phyloP scores from a whole-genome alignment of 2,797 vertebrate species.

The Hoplostethus mediterraneus region DNA sequence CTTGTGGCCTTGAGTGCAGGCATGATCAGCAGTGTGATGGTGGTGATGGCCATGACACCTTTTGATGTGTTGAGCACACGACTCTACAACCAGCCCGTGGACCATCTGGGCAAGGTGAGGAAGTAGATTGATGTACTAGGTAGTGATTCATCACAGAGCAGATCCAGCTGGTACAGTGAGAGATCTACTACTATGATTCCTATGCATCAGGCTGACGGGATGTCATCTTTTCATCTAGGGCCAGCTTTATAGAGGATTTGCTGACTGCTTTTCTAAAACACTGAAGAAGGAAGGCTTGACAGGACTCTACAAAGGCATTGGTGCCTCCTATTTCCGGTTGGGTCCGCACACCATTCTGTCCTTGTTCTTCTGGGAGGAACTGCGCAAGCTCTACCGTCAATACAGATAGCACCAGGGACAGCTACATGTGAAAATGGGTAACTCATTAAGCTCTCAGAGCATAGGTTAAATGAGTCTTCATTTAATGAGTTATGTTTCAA shows the following conservation, averaged over 20 bases:
- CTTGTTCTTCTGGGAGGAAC: constrained; percentile 87
- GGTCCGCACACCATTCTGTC: constrained; percentile 88
- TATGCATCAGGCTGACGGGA: background rate
- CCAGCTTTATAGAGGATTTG: constrained; percentile 81
- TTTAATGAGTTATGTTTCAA: constrained; percentile 47
- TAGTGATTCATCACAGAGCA: background rate
- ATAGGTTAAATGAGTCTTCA: constrained; percentile 38
- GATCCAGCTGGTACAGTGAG: background rate
- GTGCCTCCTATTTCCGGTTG: constrained; percentile 87
- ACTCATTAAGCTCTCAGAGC: constrained; percentile 58
- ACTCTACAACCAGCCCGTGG: constrained; percentile 89
- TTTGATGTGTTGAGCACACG: constrained; percentile 90
- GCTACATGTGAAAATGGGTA: constrained; percentile 25
- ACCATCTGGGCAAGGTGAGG: constrained; percentile 84
- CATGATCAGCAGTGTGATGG: constrained; percentile 87
- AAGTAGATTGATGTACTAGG: background rate
- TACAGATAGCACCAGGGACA: constrained; percentile 66
- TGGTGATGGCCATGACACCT: constrained; percentile 87
- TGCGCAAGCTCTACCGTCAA: constrained; percentile 76
- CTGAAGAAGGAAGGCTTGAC: constrained; percentile 82
- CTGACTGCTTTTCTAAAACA: constrained; percentile 84
- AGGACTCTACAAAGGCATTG: constrained; percentile 88
- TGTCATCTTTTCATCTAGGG: constrained; percentile 71
- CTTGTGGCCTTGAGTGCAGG: constrained; percentile 82
- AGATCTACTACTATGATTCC: background rate